Evolutionary conservation across 2,797 vertebrate genomes (phyloP), one percentile per base, ranked within the genome.

Genomic region (Molossus molossus): DNA sequence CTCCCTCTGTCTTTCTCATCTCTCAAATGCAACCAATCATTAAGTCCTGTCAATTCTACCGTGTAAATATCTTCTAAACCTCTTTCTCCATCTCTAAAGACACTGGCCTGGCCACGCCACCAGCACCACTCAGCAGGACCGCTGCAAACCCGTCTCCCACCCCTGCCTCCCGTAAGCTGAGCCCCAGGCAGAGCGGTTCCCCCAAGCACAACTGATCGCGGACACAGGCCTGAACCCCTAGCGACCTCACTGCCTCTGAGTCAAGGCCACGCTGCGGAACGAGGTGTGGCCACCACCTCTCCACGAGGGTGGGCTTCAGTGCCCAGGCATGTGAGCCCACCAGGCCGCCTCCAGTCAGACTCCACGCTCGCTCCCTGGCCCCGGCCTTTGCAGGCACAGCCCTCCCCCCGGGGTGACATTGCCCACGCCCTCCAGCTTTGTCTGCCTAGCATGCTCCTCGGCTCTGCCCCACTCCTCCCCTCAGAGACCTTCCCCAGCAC

Each of bases 391-490:
- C 60, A 57, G 2, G 0, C 0, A 5, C 23, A n/a, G 25, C 29
- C 37, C 83, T 55, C 25, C 33, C 55, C 14, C 27, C 25, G 23
- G 21, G 57, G 4, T 3, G 40, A 37, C 18, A 15, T 55, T 84
- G 58, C 18, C 21, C 1, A 12, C 0, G 0, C 0, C 17, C 37
- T 25, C 60, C 6, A 2, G 21, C 65, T 91, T 55, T 58, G 50
- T 81, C 21, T 27, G 53, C n/a, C 60, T 50, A 33, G 27, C 37
- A 9, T 8, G 6, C 45, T 57, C 65, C 29, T 67, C 37, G 27
- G 23, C 25, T 29, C 25, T 77, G 17, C 27, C 86, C 17, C n/a
- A 3, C 37, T 25, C 62, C 69, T 90, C 73, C 10, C 70, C 70
- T 69, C 79, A 18, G 10, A 91, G 55, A 18, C 27, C 6, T 20